Conservation (phyloP, 2,888 invertebrate species). For the Stomorhina lunata region DNA sequence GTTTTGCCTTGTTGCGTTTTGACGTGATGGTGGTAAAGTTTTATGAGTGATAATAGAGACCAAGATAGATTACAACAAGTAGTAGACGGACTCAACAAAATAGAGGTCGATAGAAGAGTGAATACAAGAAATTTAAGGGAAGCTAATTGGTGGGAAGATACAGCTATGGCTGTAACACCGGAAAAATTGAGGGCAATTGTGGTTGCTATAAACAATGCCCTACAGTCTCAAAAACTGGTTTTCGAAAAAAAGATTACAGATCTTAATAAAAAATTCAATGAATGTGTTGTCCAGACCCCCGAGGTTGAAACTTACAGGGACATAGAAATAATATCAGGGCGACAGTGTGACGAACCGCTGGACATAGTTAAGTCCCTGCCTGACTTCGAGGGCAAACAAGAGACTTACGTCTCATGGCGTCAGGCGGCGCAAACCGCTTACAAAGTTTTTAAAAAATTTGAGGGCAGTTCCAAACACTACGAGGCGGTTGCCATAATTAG, state of each 20-base stretch:
- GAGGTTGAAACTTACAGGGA: background rate
- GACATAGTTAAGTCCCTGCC: background rate
- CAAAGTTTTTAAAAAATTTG: slow-evolving; percentile 4
- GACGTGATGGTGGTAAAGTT: background rate
- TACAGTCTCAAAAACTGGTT: background rate
- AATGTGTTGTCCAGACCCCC: background rate
- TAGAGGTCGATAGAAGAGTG: no score
- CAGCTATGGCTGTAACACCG: background rate
- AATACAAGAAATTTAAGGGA: background rate
- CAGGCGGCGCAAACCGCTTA: slow-evolving; percentile 25
- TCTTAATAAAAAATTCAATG: background rate
- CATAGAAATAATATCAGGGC: background rate
- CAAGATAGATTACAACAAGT: background rate
- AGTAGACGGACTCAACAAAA: no score
- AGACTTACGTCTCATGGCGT: no score
- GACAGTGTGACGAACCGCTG: background rate
- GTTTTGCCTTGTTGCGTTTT: background rate
- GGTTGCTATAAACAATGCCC: background rate
- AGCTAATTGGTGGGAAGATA: background rate
- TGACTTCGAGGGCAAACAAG: no score
- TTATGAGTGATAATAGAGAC: background rate
- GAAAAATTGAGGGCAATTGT: background rate
- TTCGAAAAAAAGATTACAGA: background rate
- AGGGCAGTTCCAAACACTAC: slow-evolving; percentile 41
- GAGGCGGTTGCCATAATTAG: slow-evolving; percentile 47